Conservation (phyloP, 2,797 vertebrate genomes). For the Morus bassanus region DNA sequence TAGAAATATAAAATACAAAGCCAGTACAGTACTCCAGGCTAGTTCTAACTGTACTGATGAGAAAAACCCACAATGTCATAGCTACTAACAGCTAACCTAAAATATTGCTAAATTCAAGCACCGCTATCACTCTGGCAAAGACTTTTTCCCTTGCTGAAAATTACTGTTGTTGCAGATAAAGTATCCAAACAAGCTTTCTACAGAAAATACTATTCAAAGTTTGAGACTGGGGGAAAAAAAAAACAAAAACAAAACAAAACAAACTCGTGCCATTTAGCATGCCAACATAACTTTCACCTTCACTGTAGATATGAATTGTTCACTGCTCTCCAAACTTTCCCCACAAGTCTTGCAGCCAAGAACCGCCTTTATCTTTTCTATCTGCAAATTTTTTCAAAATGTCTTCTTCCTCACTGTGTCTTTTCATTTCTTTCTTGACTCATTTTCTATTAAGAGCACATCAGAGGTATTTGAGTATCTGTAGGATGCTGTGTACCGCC, state of each 20-base stretch:
- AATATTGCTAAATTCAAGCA: not conserved
- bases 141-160: not conserved
- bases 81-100: not conserved
- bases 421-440: not conserved
- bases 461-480: not conserved
- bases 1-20: not conserved
- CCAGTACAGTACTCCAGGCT: not conserved
- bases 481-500: not conserved
- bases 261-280: fast-evolving
- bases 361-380: not conserved
- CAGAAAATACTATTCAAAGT: not conserved
- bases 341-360: not conserved
- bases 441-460: not conserved
- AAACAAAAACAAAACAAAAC: too few relatives aligned
- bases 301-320: not conserved
- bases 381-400: not conserved
- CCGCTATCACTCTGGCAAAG: not conserved
- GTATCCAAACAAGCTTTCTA: not conserved
- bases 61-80: not conserved
- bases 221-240: not conserved
- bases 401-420: not conserved
- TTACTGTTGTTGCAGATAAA: not conserved
- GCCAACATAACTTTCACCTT: not conserved
- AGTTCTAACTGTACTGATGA: not conserved
- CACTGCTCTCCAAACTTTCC: not conserved